Percentiles rank a stretch among this genome's conserved stretches.
phyloP scores from a whole-genome alignment of 2,797 vertebrate species.

The Numenius phaeopus region DNA sequence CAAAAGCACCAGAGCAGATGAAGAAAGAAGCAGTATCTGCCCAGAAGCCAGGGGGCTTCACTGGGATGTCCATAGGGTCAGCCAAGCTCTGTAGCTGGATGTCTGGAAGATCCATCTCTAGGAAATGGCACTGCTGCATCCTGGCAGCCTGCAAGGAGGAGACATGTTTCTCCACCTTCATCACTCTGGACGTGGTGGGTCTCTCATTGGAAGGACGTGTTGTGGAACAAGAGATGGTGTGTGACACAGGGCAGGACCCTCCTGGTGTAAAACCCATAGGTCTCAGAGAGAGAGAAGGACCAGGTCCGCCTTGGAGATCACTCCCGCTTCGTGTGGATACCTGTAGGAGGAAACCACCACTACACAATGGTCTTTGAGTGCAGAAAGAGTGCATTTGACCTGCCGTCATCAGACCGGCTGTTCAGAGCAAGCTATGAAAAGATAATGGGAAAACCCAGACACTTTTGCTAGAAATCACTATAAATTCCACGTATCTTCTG shows the following conservation, averaged over 20 bases:
- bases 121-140: not conserved
- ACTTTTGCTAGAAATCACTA: not conserved
- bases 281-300: not conserved
- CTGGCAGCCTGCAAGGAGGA: not conserved
- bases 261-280: not conserved
- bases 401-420: not conserved
- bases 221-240: rapidly evolving
- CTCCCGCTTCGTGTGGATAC: not conserved
- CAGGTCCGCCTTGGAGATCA: not conserved
- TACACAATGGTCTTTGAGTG: not conserved
- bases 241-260: not conserved
- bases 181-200: not conserved
- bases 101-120: not conserved
- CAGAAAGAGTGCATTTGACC: not conserved
- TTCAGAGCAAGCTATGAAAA: not conserved
- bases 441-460: not conserved
- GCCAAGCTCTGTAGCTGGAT: not conserved
- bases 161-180: not conserved
- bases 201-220: rapidly evolving
- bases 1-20: not conserved
- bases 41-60: not conserved
- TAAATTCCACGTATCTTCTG: not conserved
- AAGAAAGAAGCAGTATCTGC: not conserved
- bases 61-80: not conserved
- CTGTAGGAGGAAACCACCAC: not conserved